Percentiles rank a stretch among this genome's conserved stretches.
Conservation (phyloP, 2,888 invertebrate genomes). For the Ochropleura plecta region DNA sequence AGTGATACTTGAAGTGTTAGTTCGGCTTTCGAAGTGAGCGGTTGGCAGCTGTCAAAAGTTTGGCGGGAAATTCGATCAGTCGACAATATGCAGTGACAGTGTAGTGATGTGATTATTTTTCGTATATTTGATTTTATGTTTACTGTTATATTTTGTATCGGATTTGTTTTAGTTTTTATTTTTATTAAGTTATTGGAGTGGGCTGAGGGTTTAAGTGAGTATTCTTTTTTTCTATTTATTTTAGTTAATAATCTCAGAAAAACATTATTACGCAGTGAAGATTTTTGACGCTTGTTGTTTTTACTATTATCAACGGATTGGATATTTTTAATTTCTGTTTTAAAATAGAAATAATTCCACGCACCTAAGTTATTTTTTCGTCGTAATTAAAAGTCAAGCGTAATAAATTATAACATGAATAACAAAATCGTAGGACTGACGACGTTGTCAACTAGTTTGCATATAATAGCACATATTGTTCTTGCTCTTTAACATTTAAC, state of each 20-base stretch:
- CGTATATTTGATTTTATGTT: conserved; percentile 78
- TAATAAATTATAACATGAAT: conserved; percentile 32
- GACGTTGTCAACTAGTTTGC: conserved; percentile 51
- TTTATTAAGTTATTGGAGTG: conserved; percentile 71
- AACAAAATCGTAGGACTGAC: conserved; percentile 30
- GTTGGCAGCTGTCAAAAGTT: conserved; percentile 76
- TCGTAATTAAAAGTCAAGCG: not conserved
- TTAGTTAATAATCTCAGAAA: not conserved
- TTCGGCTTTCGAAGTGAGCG: conserved; percentile 64
- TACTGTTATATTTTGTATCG: conserved; percentile 77
- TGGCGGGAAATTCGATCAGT: conserved; percentile 80
- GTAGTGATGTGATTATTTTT: conserved; percentile 81
- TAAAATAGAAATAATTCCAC: not conserved
- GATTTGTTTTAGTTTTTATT: conserved; percentile 76
- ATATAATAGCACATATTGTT: conserved; percentile 62
- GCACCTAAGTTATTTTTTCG: not conserved
- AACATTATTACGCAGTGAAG: not conserved
- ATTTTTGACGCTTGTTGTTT: not conserved
- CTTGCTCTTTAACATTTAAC: conserved; percentile 56
- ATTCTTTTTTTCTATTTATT: conserved; percentile 30
- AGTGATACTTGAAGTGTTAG: conserved; percentile 45
- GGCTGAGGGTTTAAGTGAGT: conserved; percentile 73
- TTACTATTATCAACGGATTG: not conserved
- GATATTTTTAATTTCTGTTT: not conserved
- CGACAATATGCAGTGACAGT: conserved; percentile 75